phyloP scores from a whole-genome alignment of 2,888 invertebrate genomes.

The Parnassius mnemosyne region DNA sequence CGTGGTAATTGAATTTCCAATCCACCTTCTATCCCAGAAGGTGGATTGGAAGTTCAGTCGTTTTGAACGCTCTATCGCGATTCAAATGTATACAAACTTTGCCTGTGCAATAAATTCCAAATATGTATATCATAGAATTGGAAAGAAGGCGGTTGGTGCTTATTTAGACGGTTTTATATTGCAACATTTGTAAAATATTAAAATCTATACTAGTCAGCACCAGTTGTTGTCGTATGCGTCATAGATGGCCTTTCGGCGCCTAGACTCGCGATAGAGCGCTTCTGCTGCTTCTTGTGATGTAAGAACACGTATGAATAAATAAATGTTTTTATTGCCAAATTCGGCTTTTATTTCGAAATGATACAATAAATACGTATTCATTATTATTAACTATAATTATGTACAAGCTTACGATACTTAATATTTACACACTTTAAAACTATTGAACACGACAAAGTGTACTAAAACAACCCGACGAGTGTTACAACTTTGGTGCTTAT shows the following conservation, averaged over 20 bases:
- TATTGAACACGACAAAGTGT: slow-evolving; percentile 58
- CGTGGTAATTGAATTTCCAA: no score
- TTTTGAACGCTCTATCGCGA: slow-evolving; percentile 13
- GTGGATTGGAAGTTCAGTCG: slow-evolving; percentile 15
- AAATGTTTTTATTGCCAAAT: slow-evolving; percentile 75
- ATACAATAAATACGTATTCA: slow-evolving; percentile 64
- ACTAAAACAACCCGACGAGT: slow-evolving; percentile 18
- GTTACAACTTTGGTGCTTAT: background rate
- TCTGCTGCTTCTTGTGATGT: slow-evolving; percentile 31
- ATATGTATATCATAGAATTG: background rate
- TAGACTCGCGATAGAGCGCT: slow-evolving; percentile 29
- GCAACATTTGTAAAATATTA: background rate
- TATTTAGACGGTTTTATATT: slow-evolving; percentile 1
- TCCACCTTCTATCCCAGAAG: no score
- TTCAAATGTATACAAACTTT: background rate
- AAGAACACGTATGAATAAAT: slow-evolving; percentile 47
- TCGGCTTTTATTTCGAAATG: slow-evolving; percentile 65
- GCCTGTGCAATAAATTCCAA: background rate
- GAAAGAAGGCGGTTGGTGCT: background rate
- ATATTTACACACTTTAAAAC: slow-evolving; percentile 37
- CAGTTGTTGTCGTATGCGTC: no score
- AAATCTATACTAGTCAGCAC: background rate
- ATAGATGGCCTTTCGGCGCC: slow-evolving; percentile 1
- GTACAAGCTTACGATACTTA: slow-evolving; percentile 37
- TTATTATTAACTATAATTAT: slow-evolving; percentile 42